Percentiles rank a stretch among this genome's conserved stretches.
phyloP scores from a whole-genome alignment of 2,797 vertebrate species.

The Danionella dracula region DNA sequence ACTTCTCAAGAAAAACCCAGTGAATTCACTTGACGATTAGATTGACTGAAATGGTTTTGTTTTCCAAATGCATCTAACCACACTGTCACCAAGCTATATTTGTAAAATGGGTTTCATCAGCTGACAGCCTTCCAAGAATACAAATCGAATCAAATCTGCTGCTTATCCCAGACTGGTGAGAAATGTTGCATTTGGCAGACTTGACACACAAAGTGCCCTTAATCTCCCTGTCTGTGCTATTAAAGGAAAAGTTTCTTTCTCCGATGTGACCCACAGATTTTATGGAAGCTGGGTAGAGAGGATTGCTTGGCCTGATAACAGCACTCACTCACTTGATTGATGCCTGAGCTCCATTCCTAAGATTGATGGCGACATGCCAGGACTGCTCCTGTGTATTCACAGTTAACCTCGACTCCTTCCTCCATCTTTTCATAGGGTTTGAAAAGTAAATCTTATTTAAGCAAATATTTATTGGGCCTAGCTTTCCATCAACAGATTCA shows the following conservation, averaged over 20 bases:
- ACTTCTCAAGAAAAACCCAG: conserved; percentile 1
- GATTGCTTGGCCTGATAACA: conserved; percentile 41
- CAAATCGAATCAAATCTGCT: conserved; percentile 41
- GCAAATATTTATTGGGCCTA: conserved; percentile 32
- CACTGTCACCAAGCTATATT: conserved; percentile 28
- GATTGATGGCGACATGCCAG: conserved; percentile 51
- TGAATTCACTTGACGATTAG: conserved; percentile 5
- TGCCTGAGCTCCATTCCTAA: conserved; percentile 45
- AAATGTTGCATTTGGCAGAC: conserved; percentile 37
- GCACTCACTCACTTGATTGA: conserved; percentile 47
- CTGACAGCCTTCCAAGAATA: conserved; percentile 35
- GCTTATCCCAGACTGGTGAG: conserved; percentile 19
- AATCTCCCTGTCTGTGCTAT: conserved; percentile 39
- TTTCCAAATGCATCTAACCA: background rate
- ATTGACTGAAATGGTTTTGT: conserved; percentile 15
- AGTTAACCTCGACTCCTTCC: conserved; percentile 37
- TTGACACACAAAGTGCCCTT: conserved; percentile 40
- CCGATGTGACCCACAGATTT: conserved; percentile 34
- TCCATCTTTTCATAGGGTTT: conserved; percentile 11
- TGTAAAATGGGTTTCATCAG: conserved; percentile 35
- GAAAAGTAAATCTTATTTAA: conserved; percentile 42
- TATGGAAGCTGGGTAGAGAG: conserved; percentile 28
- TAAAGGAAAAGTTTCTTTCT: conserved; percentile 37
- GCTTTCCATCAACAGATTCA: conserved; percentile 29
- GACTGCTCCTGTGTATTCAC: conserved; percentile 51